Evolutionary conservation across 92 coral and sea anemone species (phyloP).

Genomic region (Isaurus tuberculatus): DNA sequence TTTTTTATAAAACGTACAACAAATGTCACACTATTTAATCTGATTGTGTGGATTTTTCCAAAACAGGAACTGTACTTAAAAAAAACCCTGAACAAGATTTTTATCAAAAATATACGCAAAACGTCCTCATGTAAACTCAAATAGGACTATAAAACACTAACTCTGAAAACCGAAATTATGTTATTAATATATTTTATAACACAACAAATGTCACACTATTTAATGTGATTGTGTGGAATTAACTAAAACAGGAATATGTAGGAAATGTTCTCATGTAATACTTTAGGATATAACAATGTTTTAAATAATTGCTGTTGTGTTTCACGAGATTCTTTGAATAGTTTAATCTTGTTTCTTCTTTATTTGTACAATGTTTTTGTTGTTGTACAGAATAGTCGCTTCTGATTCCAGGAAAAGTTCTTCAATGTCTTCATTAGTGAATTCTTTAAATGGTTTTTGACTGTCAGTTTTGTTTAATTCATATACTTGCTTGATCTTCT

Average conservation of each 20-base stretch:
- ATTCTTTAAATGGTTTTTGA: background rate
- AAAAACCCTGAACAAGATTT: too few relatives aligned
- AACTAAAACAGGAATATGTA: conserved; percentile 2
- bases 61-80: background rate
- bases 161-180: background rate
- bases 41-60: background rate
- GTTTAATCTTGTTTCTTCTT: background rate
- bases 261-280: conserved; percentile 1
- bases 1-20: too few relatives aligned
- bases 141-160: background rate
- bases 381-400: background rate
- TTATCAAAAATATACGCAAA: background rate
- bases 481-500: conserved; percentile 5
- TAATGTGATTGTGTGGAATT: background rate
- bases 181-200: background rate
- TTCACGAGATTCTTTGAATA: background rate
- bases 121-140: background rate
- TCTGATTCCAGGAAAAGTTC: conserved; percentile 7
- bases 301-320: background rate
- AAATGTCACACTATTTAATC: too few relatives aligned
- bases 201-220: conserved; percentile 1
- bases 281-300: background rate
- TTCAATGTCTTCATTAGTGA: conserved; percentile 5
- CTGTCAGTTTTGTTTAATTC: background rate
- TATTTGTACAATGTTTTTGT: conserved; percentile 4